These are phyloP conservation scores for Tanytarsus gracilentus DNA, from an alignment of 2,888 invertebrate genomes.

Conservation along the genomic window DNA sequence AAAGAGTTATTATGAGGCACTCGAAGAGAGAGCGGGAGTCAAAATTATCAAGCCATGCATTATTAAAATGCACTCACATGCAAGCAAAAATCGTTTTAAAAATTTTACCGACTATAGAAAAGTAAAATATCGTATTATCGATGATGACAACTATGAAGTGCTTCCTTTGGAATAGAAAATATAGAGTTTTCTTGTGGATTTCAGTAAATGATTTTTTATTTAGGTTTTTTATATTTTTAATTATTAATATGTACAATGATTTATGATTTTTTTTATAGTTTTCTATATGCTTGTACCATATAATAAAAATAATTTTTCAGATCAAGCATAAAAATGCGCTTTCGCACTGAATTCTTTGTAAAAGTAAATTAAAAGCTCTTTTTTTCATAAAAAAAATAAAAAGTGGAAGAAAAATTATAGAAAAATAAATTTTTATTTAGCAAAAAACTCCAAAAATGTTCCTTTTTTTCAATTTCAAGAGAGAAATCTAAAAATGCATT, in stretches of 20 bases:
- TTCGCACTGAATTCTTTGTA: neutral
- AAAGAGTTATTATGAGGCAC: constrained; percentile 58
- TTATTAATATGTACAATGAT: constrained; percentile 14
- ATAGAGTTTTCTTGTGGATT: neutral
- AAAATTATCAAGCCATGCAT: constrained; percentile 58
- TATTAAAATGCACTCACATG: constrained; percentile 60
- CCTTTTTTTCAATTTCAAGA: neutral
- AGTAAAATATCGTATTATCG: constrained; percentile 55
- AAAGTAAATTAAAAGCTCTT: neutral
- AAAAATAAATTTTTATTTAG: neutral
- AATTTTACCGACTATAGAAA: constrained; percentile 54
- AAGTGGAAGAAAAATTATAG: too few species aligned
- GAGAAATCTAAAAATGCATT: constrained; percentile 5
- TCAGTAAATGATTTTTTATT: constrained; percentile 20
- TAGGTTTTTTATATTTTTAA: constrained; percentile 8
- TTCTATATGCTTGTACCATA: constrained; percentile 9
- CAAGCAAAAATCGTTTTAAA: constrained; percentile 54
- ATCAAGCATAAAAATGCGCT: constrained; percentile 6
- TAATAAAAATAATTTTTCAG: constrained; percentile 10
- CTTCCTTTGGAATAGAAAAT: neutral
- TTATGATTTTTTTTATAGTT: neutral
- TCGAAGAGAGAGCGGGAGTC: constrained; percentile 56
- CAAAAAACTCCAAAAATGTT: neutral
- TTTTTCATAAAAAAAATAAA: too few species aligned
- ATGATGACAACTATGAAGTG: constrained; percentile 43